These are phyloP conservation scores for Micronycteris hirsuta DNA, from an alignment of 2,113 vertebrate genomes.

Conservation along the genomic window DNA sequence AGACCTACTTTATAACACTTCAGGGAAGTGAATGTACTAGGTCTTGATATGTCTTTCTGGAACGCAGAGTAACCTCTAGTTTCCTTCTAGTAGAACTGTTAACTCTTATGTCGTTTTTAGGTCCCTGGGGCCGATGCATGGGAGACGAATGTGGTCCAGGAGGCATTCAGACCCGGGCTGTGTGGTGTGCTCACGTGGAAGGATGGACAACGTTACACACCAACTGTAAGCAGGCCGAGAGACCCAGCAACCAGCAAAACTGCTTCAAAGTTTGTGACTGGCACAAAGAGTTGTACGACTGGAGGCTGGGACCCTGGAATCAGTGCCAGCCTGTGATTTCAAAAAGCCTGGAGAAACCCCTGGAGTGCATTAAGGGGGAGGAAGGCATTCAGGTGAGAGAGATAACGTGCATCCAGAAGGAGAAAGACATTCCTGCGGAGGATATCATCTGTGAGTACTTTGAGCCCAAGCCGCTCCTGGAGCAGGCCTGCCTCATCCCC, in stretches of 20 bases:
- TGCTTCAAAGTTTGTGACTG: slow-evolving; percentile 97
- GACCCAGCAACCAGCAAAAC: slow-evolving; percentile 93
- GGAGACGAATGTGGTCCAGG: slow-evolving; percentile 96
- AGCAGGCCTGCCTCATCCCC: slow-evolving; percentile 96
- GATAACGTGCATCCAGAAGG: slow-evolving; percentile 88
- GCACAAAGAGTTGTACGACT: slow-evolving; percentile 96
- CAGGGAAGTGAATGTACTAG: slow-evolving; percentile 31
- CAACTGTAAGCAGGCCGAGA: slow-evolving; percentile 89
- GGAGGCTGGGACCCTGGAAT: slow-evolving; percentile 92
- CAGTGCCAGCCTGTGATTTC: slow-evolving; percentile 88
- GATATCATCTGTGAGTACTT: slow-evolving; percentile 98
- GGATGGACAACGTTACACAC: slow-evolving; percentile 96
- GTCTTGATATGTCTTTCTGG: slow-evolving; percentile 12
- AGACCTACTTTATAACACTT: slow-evolving; percentile 59
- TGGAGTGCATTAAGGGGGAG: slow-evolving; percentile 87
- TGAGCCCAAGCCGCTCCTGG: slow-evolving; percentile 92
- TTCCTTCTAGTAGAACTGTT: background rate
- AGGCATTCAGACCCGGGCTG: slow-evolving; percentile 93
- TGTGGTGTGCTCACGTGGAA: slow-evolving; percentile 96
- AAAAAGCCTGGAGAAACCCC: slow-evolving; percentile 80
- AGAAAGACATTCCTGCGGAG: slow-evolving; percentile 84
- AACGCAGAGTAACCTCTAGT: background rate
- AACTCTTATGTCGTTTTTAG: slow-evolving; percentile 79
- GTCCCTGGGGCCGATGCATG: slow-evolving; percentile 98
- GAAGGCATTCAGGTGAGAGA: slow-evolving; percentile 95